Conservation (phyloP, 2,888 invertebrate genomes). For the Hirtodrosophila confusa region DNA sequence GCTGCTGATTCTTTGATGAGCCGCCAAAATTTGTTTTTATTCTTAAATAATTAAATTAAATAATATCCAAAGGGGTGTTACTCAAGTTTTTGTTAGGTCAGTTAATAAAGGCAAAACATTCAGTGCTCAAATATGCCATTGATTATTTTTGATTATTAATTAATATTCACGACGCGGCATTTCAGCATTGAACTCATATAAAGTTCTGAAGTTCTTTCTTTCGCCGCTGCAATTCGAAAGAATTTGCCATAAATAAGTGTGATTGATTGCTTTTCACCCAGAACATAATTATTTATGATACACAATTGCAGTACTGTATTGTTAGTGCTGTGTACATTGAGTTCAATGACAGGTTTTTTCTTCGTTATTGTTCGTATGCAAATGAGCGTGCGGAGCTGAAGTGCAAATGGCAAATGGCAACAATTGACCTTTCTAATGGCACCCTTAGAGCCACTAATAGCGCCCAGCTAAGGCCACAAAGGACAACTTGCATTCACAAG, state of each 20-base stretch:
- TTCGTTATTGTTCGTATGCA: conserved; percentile 30
- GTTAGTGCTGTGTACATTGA: conserved; percentile 1
- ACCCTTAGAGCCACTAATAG: conserved; percentile 11
- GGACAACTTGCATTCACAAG: conserved; percentile 20
- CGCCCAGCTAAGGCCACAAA: conserved; percentile 15
- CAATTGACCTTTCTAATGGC: conserved; percentile 44
- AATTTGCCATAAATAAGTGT: conserved; percentile 39
- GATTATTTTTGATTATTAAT: conserved; percentile 5
- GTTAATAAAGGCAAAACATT: neutral
- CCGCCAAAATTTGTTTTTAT: too few species aligned
- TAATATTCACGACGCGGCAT: conserved; percentile 29
- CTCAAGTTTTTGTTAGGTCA: too few species aligned
- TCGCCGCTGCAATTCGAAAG: conserved; percentile 15
- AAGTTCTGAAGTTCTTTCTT: conserved; percentile 19
- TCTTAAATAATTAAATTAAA: too few species aligned
- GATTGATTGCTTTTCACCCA: conserved; percentile 38
- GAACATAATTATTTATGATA: conserved; percentile 15
- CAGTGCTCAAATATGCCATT: neutral
- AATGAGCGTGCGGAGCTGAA: conserved; percentile 20
- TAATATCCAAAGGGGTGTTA: too few species aligned
- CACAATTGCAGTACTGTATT: neutral
- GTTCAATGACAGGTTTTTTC: conserved; percentile 19
- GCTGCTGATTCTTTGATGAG: too few species aligned
- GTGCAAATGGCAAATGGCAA: conserved; percentile 15
- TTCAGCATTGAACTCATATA: conserved; percentile 2